Evolutionary conservation across 2,888 invertebrate species (phyloP).

Genomic region (Acrobasis suavella): DNA sequence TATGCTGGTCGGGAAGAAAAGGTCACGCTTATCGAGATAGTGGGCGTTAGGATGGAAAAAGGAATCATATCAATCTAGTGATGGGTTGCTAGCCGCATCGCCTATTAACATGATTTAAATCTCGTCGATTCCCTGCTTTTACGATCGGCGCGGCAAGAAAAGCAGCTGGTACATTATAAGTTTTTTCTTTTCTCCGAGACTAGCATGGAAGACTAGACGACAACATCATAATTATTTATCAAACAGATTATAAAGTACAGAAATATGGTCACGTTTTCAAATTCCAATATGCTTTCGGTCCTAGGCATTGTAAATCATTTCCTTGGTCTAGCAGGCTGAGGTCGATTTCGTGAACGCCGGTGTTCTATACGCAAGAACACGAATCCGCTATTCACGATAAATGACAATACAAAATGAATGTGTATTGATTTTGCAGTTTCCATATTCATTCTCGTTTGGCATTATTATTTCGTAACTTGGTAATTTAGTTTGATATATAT

Average conservation of each 20-base stretch:
- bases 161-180: too few relatives aligned
- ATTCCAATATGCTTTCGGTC: constrained; percentile 33
- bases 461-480: background rate
- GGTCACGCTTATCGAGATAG: too few relatives aligned
- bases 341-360: constrained; percentile 39
- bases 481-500: background rate
- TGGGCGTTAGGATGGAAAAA: too few relatives aligned
- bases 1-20: too few relatives aligned
- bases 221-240: background rate
- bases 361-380: constrained; percentile 30
- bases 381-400: constrained; percentile 47
- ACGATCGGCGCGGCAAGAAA: too few relatives aligned
- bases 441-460: constrained; percentile 5
- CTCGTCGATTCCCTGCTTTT: too few relatives aligned
- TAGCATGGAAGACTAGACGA: background rate
- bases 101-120: too few relatives aligned
- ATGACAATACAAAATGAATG: constrained; percentile 34
- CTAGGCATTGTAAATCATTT: constrained; percentile 40
- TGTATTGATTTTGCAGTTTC: constrained; percentile 14
- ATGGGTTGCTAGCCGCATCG: too few relatives aligned
- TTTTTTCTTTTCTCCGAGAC: too few relatives aligned
- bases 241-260: constrained; percentile 10
- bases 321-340: constrained; percentile 31
- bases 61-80: too few relatives aligned
- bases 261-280: constrained; percentile 39